Conservation (phyloP, 2,888 invertebrate genomes). For the Orchesellides sinensis region DNA sequence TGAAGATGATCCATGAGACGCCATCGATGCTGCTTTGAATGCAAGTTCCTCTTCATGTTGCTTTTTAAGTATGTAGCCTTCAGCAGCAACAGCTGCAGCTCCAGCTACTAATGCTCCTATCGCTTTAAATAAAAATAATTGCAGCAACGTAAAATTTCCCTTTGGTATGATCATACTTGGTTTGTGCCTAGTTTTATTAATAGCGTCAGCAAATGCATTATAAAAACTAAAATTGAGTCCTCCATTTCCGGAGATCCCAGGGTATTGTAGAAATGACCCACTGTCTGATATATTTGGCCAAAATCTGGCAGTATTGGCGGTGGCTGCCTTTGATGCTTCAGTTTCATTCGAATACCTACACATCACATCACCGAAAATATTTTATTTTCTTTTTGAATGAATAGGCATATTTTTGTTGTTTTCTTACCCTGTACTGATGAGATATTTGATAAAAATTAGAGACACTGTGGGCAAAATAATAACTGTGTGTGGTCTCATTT, state of each 20-base stretch:
- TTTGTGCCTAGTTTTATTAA: slow-evolving; percentile 43
- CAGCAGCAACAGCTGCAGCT: slow-evolving; percentile 21
- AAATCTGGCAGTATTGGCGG: slow-evolving; percentile 5
- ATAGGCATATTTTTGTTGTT: too few species aligned
- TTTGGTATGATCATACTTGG: slow-evolving; percentile 52
- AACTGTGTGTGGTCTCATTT: too few species aligned
- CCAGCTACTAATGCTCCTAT: slow-evolving; percentile 68
- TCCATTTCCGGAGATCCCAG: slow-evolving; percentile 39
- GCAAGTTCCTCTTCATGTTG: slow-evolving; percentile 37
- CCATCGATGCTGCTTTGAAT: neutral
- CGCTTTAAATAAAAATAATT: slow-evolving; percentile 61
- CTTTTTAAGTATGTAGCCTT: slow-evolving; percentile 60
- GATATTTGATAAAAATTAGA: neutral
- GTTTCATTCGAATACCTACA: neutral
- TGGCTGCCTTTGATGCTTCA: neutral
- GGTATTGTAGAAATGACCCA: slow-evolving; percentile 41
- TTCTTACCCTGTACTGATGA: too few species aligned
- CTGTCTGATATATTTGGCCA: slow-evolving; percentile 47
- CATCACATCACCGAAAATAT: neutral
- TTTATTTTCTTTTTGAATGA: too few species aligned
- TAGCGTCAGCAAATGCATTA: slow-evolving; percentile 44
- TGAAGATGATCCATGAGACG: too few species aligned
- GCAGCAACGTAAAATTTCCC: slow-evolving; percentile 70
- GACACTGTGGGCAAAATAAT: neutral
- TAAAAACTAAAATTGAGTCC: slow-evolving; percentile 50